A percentile compares a stretch with the other conserved stretches of the same genome.
Conservation (phyloP, 2,113 vertebrate genomes). For the Tautogolabrus adspersus region DNA sequence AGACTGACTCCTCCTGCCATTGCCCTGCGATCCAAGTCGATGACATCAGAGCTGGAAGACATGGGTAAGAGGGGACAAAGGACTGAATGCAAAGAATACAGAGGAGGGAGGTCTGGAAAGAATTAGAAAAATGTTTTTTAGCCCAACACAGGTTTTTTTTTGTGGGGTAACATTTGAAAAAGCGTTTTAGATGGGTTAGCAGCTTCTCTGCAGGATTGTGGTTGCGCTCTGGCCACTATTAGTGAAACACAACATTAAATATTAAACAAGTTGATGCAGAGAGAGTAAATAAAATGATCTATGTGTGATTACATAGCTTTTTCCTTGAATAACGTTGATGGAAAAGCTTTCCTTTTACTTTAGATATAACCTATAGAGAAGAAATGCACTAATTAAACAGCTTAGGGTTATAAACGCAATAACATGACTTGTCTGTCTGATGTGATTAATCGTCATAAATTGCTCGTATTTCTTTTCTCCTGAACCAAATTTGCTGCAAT, state of each 20-base stretch:
- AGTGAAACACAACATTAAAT: slow-evolving; percentile 51
- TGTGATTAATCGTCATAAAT: slow-evolving; percentile 19
- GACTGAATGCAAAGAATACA: slow-evolving; percentile 11
- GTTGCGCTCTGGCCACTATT: slow-evolving; percentile 8
- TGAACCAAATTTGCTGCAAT: slow-evolving; percentile 45
- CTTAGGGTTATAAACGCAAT: slow-evolving; percentile 5
- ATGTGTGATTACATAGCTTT: slow-evolving; percentile 10
- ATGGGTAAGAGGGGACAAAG: slow-evolving; percentile 85
- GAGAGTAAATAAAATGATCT: slow-evolving; percentile 30
- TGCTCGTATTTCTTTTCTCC: slow-evolving; percentile 8
- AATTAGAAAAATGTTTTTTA: slow-evolving; percentile 1
- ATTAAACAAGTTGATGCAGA: slow-evolving; percentile 44
- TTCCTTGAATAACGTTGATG: slow-evolving; percentile 15
- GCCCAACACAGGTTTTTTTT: background rate
- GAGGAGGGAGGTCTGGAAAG: slow-evolving; percentile 5
- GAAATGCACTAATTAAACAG: slow-evolving; percentile 39
- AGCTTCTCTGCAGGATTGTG: slow-evolving; percentile 28
- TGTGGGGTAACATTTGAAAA: background rate
- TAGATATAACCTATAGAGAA: slow-evolving; percentile 9
- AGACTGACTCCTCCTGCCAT: slow-evolving; percentile 92
- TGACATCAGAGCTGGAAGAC: slow-evolving; percentile 96
- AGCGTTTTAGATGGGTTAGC: slow-evolving; percentile 25
- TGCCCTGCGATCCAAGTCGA: slow-evolving; percentile 93
- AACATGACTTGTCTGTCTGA: slow-evolving; percentile 8
- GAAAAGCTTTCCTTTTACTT: slow-evolving; percentile 18